Evolutionary conservation across 1,140 invertebrate species (phyloP).

Genomic region (Drosophila lowei): DNA sequence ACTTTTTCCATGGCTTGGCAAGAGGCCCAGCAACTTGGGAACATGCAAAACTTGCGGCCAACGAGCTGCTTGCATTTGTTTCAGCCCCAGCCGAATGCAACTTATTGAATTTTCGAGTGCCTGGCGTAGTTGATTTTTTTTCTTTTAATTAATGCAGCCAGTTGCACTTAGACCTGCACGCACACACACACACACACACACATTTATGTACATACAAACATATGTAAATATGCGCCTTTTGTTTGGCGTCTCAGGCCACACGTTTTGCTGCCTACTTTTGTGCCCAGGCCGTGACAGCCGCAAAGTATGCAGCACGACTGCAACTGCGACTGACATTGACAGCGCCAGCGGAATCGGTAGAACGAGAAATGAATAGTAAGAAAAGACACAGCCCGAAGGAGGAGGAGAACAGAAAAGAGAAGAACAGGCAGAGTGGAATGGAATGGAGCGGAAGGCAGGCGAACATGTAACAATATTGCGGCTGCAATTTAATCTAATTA

Average conservation of each 20-base stretch:
- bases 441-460: slow-evolving; percentile 1
- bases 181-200: too few relatives aligned
- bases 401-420: background rate
- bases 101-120: slow-evolving; percentile 72
- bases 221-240: slow-evolving; percentile 23
- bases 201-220: background rate
- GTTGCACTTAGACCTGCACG: slow-evolving; percentile 18
- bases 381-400: slow-evolving; percentile 8
- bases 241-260: slow-evolving; percentile 17
- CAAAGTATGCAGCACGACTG: slow-evolving; percentile 53
- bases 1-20: slow-evolving; percentile 42
- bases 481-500: slow-evolving; percentile 73
- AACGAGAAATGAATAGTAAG: slow-evolving; percentile 40
- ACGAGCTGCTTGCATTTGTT: slow-evolving; percentile 25
- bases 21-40: slow-evolving; percentile 21
- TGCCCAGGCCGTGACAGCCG: slow-evolving; percentile 36
- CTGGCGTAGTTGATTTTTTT: slow-evolving; percentile 50
- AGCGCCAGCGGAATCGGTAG: slow-evolving; percentile 25
- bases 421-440: background rate
- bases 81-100: slow-evolving; percentile 51
- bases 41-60: slow-evolving; percentile 43
- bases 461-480: slow-evolving; percentile 50
- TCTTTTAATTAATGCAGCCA: slow-evolving; percentile 69
- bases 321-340: slow-evolving; percentile 66
- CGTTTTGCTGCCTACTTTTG: slow-evolving; percentile 61